Evolutionary conservation across 2,113 vertebrate species (phyloP), one percentile per base, ranked within the genome.

Genomic region (Urocitellus parryii): DNA sequence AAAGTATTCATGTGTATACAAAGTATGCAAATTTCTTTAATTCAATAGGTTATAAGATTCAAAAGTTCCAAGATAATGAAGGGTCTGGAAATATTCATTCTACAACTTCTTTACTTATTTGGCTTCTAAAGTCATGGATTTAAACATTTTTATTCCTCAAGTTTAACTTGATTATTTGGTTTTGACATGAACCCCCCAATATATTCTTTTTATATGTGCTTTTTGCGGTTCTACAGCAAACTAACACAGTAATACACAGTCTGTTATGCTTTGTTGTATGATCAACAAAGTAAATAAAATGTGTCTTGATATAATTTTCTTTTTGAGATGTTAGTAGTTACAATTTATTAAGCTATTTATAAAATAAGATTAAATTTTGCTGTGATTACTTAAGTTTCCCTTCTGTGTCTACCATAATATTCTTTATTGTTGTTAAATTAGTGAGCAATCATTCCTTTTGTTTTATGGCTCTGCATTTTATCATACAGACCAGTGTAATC

Each of bases 271-370:
- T 61, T 76, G 58, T 90, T 42, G 2, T 29, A 39, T 63, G 9
- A 96, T 94, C 45, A 76, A n/a, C 90, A 85, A 91, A 65, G 89
- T 91, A 96, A 90, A 68, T 76, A 80, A 92, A 94, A 56, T 72
- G 32, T 88, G 16, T 29, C 11, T 94, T 95, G 37, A 86, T 91
- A 9, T 39, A 81, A 73, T 95, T 85, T 85, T 37, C 45, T 88
- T 95, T 90, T 91, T 58, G 51, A 95, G 37, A 88, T 93, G 24
- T 78, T 93, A 90, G 32, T 74, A 81, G 27, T 45, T 89, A 70
- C 12, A 88, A 78, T 93, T 93, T 96, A 95, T 90, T 97, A 97
- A 96, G 76, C 45, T 90, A 91, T 96, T 97, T 97, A 88, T 83
- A 95, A 25, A 25, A 24, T 48, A 85, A 20, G 16, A 91, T 95